Conservation (phyloP, 2,797 vertebrate genomes). For the Pangasius sanitwongsei region DNA sequence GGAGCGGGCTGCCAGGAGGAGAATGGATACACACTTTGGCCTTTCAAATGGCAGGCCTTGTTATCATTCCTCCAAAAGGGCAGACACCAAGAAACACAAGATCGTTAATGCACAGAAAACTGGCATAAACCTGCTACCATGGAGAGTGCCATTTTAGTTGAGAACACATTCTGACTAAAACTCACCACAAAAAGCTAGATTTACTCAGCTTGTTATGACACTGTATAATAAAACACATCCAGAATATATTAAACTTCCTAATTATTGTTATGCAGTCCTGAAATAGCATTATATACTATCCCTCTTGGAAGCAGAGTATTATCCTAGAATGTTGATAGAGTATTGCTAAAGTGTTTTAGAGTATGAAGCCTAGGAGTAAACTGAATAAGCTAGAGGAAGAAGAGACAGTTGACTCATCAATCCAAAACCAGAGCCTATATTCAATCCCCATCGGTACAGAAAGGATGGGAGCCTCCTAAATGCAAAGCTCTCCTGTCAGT, state of each 20-base stretch:
- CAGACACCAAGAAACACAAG: slow-evolving; percentile 62
- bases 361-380: slow-evolving; percentile 9
- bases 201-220: background rate
- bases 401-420: slow-evolving; percentile 13
- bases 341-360: slow-evolving; percentile 31
- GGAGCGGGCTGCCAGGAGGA: slow-evolving; percentile 29
- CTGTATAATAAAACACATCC: background rate
- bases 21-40: slow-evolving; percentile 64
- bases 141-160: slow-evolving; percentile 15
- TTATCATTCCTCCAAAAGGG: slow-evolving; percentile 63
- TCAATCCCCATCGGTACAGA: slow-evolving; percentile 12
- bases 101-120: slow-evolving; percentile 58
- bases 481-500: background rate
- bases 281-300: slow-evolving; percentile 17
- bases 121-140: slow-evolving; percentile 48
- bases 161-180: slow-evolving; percentile 1
- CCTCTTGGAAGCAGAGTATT: slow-evolving; percentile 28
- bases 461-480: slow-evolving; percentile 17
- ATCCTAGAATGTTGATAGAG: slow-evolving; percentile 12
- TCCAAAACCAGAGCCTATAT: slow-evolving; percentile 17
- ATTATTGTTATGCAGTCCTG: background rate
- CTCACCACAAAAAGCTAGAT: background rate
- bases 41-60: slow-evolving; percentile 71
- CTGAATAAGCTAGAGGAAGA: slow-evolving; percentile 25
- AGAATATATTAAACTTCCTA: background rate